A percentile compares a stretch with the other conserved stretches of the same genome.
phyloP scores from a whole-genome alignment of 2,113 vertebrate species.

The Bothrops jararaca region DNA sequence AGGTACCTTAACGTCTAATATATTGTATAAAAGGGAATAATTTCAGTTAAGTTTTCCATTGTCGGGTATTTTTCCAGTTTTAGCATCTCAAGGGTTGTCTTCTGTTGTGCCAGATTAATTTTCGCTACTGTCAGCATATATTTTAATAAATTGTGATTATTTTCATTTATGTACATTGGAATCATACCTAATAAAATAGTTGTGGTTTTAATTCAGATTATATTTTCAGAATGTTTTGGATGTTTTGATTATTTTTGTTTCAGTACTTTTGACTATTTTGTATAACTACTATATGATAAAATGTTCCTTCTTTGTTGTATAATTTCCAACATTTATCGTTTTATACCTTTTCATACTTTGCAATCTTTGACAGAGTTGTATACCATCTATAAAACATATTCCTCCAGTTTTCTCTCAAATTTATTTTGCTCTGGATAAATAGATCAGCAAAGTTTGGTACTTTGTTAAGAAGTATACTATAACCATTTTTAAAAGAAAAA shows the following conservation, averaged over 20 bases:
- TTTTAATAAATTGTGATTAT: background rate
- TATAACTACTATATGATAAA: background rate
- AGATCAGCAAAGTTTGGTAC: background rate
- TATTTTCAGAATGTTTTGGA: background rate
- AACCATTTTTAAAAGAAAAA: background rate
- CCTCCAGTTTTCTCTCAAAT: background rate
- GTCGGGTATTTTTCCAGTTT: background rate
- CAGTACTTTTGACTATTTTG: background rate
- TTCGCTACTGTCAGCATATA: background rate
- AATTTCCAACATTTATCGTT: background rate
- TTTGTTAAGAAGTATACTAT: background rate
- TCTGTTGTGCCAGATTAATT: background rate
- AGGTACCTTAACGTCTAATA: background rate
- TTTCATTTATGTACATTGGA: background rate
- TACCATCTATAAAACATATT: background rate
- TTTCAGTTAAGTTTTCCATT: background rate
- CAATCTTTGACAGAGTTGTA: background rate
- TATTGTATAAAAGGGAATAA: background rate
- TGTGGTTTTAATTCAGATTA: background rate
- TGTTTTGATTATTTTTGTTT: background rate
- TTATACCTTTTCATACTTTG: background rate
- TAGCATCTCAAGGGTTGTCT: background rate
- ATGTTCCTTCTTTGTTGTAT: background rate
- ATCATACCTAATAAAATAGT: background rate
- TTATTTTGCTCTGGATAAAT: background rate